These are phyloP conservation scores for Aricia agestis DNA, from an alignment of 1,140 invertebrate genomes.

Conservation along the genomic window DNA sequence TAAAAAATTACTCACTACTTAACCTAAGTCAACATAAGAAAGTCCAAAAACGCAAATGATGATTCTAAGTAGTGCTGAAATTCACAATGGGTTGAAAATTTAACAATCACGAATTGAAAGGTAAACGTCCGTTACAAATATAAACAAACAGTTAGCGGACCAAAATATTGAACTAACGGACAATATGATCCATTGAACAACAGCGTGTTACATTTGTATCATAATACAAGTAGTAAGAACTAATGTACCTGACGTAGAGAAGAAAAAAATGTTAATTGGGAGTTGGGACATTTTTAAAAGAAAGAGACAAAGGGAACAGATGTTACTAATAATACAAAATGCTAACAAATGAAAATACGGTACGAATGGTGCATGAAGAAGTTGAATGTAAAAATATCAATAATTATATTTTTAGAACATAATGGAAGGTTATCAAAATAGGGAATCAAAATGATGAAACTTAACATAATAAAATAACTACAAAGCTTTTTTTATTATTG, in stretches of 20 bases:
- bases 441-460: too few relatives aligned
- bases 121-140: constrained; percentile 27
- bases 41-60: constrained; percentile 4
- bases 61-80: constrained; percentile 5
- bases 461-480: too few relatives aligned
- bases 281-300: too few relatives aligned
- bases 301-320: too few relatives aligned
- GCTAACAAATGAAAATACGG: too few relatives aligned
- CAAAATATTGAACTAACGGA: constrained; percentile 18
- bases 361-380: too few relatives aligned
- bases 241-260: neutral
- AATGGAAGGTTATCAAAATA: too few relatives aligned
- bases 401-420: too few relatives aligned
- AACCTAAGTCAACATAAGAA: neutral
- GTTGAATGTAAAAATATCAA: too few relatives aligned
- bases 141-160: constrained; percentile 19
- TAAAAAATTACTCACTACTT: too few relatives aligned
- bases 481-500: too few relatives aligned
- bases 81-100: constrained; percentile 19
- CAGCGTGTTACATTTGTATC: neutral
- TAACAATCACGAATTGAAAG: constrained; percentile 31
- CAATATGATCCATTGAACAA: neutral
- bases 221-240: neutral
- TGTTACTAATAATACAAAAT: too few relatives aligned
- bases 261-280: neutral